Evolutionary conservation across 2,797 vertebrate species (phyloP).

Genomic region (Tiaroga cobitis): DNA sequence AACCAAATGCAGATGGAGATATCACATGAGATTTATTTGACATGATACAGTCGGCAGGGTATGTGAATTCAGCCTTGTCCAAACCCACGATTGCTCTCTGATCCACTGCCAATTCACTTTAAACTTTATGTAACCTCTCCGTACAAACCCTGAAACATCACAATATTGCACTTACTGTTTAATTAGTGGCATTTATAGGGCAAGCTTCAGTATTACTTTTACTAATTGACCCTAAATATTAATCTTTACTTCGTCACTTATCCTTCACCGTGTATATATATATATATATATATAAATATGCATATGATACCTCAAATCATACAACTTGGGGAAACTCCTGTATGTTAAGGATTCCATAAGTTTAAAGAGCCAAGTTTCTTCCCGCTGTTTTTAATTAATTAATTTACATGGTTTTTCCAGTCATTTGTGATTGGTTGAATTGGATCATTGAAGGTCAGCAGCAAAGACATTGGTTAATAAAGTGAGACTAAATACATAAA

Average conservation of each 20-base stretch:
- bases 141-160: conserved; percentile 42
- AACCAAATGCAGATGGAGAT: conserved; percentile 14
- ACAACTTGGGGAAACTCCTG: too few relatives aligned
- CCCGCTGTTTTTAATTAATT: too few relatives aligned
- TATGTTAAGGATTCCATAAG: background rate
- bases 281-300: too few relatives aligned
- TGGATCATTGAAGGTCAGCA: background rate
- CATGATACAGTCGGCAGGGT: background rate
- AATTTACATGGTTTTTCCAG: background rate
- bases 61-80: conserved; percentile 32
- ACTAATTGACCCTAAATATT: background rate
- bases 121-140: conserved; percentile 57
- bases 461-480: too few relatives aligned
- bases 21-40: conserved; percentile 42
- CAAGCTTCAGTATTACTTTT: background rate
- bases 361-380: background rate
- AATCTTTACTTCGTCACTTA: background rate
- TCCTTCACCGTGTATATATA: background rate
- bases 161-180: conserved; percentile 14
- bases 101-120: conserved; percentile 36
- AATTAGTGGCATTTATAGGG: background rate
- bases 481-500: background rate
- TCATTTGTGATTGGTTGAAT: background rate
- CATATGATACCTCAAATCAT: background rate
- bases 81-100: conserved; percentile 37